phyloP scores from a whole-genome alignment of 2,888 invertebrate genomes.

The Idaea aversata region DNA sequence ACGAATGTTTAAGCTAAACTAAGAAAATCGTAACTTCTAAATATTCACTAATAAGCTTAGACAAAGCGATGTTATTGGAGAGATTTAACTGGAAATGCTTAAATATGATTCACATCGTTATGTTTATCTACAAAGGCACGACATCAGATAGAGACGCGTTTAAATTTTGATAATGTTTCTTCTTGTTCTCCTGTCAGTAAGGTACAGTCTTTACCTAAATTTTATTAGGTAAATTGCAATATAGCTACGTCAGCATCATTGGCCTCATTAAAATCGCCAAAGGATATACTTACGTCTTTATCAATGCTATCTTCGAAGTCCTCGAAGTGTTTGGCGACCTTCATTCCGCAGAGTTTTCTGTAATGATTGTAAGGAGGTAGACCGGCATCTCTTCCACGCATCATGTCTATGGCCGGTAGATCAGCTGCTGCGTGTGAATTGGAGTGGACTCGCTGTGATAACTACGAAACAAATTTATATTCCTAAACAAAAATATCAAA shows the following conservation, averaged over 20 bases:
- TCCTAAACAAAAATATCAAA: too few relatives aligned
- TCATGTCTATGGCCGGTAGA: constrained; percentile 43
- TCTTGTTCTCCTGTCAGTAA: not conserved
- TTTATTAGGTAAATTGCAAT: not conserved
- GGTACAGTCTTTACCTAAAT: too few relatives aligned
- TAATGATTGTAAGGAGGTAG: constrained; percentile 93
- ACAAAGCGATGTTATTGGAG: too few relatives aligned
- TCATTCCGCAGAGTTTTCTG: constrained; percentile 88
- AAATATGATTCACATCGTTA: too few relatives aligned
- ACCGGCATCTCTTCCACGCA: constrained; percentile 86
- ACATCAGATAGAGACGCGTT: not conserved
- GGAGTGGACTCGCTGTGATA: constrained; percentile 36
- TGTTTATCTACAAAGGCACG: not conserved
- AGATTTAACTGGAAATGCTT: too few relatives aligned
- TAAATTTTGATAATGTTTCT: not conserved
- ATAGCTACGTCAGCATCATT: too few relatives aligned
- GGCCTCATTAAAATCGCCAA: not conserved
- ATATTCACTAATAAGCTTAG: too few relatives aligned
- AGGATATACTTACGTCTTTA: constrained; percentile 36
- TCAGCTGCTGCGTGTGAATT: constrained; percentile 31
- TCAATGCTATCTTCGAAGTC: constrained; percentile 86
- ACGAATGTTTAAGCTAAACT: too few relatives aligned
- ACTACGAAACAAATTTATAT: constrained; percentile 22
- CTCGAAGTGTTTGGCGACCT: constrained; percentile 84
- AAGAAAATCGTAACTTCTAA: too few relatives aligned